These are phyloP conservation scores for Chrysocyon brachyurus DNA, from an alignment of 2,797 vertebrate genomes.

Conservation along the genomic window DNA sequence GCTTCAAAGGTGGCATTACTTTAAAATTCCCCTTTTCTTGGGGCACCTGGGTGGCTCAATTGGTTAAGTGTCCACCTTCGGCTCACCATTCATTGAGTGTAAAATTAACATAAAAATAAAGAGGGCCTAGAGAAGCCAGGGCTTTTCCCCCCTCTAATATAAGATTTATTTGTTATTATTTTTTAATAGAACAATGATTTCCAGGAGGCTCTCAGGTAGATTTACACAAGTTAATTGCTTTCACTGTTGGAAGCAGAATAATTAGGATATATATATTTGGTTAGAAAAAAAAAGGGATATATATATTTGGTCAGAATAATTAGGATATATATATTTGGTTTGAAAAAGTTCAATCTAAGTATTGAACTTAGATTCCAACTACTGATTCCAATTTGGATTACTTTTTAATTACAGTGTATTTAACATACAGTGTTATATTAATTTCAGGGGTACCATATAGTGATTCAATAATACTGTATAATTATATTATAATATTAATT, in stretches of 20 bases:
- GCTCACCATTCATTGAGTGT: background rate
- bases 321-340: background rate
- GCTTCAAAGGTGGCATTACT: background rate
- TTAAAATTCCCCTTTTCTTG: background rate
- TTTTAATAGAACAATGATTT: background rate
- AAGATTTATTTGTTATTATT: conserved; percentile 2
- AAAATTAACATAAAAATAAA: background rate
- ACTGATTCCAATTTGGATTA: conserved; percentile 34
- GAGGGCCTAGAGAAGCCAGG: background rate
- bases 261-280: background rate
- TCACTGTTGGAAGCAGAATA: conserved; percentile 7
- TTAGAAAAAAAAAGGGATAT: conserved; percentile 11
- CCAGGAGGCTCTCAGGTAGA: background rate
- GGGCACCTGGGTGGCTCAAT: too few species aligned
- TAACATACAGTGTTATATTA: background rate
- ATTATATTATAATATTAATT: too few species aligned
- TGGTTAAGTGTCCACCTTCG: too few species aligned
- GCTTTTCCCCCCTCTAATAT: background rate
- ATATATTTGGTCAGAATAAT: conserved; percentile 15
- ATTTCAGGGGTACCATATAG: background rate
- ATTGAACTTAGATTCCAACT: background rate
- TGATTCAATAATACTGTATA: background rate
- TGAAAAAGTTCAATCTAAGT: conserved; percentile 19
- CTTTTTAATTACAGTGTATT: background rate
- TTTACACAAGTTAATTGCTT: conserved; percentile 35